Percentiles rank a stretch among this genome's conserved stretches.
Conservation (phyloP, 2,113 vertebrate genomes). For the Sebastes schlegelii region DNA sequence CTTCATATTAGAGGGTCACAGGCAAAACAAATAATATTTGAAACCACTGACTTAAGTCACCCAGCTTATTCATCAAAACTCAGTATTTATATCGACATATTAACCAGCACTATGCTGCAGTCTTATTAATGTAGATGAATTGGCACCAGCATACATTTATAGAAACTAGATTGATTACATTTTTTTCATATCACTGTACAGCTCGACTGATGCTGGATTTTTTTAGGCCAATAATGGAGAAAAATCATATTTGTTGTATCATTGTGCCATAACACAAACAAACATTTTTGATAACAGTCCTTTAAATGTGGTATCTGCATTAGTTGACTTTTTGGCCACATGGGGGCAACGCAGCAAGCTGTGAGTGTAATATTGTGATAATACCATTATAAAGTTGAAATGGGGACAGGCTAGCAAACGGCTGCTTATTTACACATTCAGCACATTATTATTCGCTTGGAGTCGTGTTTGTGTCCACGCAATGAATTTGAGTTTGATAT, state of each 20-base stretch:
- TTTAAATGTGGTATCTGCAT: not conserved
- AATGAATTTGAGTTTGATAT: not conserved
- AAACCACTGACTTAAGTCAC: constrained; percentile 4
- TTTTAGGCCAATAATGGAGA: not conserved
- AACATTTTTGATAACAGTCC: not conserved
- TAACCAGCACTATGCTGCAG: not conserved
- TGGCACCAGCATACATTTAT: not conserved
- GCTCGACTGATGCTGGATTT: not conserved
- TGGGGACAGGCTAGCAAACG: not conserved
- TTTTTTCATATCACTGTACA: not conserved
- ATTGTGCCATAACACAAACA: not conserved
- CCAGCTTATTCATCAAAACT: not conserved
- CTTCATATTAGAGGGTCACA: not conserved
- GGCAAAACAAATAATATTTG: not conserved
- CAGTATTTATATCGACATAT: not conserved
- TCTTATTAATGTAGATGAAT: not conserved
- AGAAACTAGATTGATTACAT: not conserved
- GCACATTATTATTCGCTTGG: not conserved
- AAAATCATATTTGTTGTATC: not conserved
- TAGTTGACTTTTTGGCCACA: not conserved
- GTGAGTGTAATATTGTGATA: not conserved
- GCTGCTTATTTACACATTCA: not conserved
- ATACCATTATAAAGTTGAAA: not conserved
- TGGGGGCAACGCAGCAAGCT: not conserved
- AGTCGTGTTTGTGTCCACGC: no score